phyloP scores from a whole-genome alignment of 2,113 vertebrate genomes.

The Percopsis transmontana region DNA sequence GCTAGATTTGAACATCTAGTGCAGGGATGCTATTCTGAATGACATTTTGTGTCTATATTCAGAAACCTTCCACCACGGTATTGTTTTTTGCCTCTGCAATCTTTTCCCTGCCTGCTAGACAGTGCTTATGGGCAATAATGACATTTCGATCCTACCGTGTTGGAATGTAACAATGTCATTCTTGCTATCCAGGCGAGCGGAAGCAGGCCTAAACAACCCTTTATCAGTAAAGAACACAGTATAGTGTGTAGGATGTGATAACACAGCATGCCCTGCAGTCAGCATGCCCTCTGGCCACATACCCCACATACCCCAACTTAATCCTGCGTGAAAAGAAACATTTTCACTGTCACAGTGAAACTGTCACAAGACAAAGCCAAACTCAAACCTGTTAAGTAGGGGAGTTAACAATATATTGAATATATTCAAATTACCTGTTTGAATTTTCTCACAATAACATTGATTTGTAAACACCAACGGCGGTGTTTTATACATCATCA shows the following conservation, averaged over 20 bases:
- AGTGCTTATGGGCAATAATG: conserved; percentile 1
- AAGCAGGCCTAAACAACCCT: conserved; percentile 40
- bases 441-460: not conserved
- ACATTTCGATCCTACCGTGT: not conserved
- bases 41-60: not conserved
- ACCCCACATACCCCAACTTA: conserved; percentile 64
- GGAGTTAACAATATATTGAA: not conserved
- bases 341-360: conserved; percentile 25
- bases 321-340: conserved; percentile 49
- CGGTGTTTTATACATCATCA: not conserved
- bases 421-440: not conserved
- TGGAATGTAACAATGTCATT: not conserved
- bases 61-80: not conserved
- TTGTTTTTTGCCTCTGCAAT: conserved; percentile 3
- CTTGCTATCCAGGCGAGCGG: conserved; percentile 33
- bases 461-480: not conserved
- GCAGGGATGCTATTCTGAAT: not conserved
- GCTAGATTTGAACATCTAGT: no score
- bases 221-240: conserved; percentile 48
- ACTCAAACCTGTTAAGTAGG: conserved; percentile 1
- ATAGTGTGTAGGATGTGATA: conserved; percentile 61
- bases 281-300: conserved; percentile 34
- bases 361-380: conserved; percentile 31
- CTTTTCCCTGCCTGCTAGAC: not conserved
- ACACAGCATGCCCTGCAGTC: conserved; percentile 56